Evolutionary conservation across 1,140 invertebrate genomes (phyloP).

Genomic region (Pteromalus puparum): DNA sequence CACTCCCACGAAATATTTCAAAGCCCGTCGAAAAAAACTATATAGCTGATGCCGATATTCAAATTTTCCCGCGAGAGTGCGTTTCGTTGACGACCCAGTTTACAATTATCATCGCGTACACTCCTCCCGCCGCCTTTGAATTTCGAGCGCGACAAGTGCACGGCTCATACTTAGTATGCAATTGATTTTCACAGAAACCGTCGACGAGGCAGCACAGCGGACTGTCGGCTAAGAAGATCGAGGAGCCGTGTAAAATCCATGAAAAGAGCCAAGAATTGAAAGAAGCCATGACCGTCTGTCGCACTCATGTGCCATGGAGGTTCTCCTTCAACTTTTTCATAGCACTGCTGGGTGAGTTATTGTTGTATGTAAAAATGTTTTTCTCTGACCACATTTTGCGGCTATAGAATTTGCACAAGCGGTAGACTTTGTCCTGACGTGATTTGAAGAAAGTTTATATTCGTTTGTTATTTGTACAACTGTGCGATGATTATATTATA

Average conservation of each 20-base stretch:
- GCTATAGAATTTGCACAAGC: too few relatives aligned
- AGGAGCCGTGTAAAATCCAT: conserved; percentile 32
- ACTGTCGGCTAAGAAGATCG: conserved; percentile 7
- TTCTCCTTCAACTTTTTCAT: conserved; percentile 55
- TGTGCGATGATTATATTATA: too few relatives aligned
- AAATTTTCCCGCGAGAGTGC: too few relatives aligned
- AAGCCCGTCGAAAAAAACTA: too few relatives aligned
- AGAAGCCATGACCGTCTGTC: conserved; percentile 57
- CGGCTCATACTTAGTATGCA: not conserved
- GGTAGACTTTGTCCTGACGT: too few relatives aligned
- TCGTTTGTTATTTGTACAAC: too few relatives aligned
- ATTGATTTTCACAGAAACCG: conserved; percentile 9
- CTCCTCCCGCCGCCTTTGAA: too few relatives aligned
- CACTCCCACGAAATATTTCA: not conserved
- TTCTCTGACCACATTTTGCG: not conserved
- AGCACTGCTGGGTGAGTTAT: conserved; percentile 50
- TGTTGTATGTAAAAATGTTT: not conserved
- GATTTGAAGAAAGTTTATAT: too few relatives aligned
- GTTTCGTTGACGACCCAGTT: too few relatives aligned
- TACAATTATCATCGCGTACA: too few relatives aligned
- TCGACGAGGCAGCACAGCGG: not conserved
- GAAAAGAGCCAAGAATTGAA: conserved; percentile 50
- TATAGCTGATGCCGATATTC: not conserved
- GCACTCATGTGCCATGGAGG: conserved; percentile 50
- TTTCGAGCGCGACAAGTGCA: too few relatives aligned